These are phyloP conservation scores for Nemurella pictetii DNA, from an alignment of 2,888 invertebrate genomes.

Conservation along the genomic window DNA sequence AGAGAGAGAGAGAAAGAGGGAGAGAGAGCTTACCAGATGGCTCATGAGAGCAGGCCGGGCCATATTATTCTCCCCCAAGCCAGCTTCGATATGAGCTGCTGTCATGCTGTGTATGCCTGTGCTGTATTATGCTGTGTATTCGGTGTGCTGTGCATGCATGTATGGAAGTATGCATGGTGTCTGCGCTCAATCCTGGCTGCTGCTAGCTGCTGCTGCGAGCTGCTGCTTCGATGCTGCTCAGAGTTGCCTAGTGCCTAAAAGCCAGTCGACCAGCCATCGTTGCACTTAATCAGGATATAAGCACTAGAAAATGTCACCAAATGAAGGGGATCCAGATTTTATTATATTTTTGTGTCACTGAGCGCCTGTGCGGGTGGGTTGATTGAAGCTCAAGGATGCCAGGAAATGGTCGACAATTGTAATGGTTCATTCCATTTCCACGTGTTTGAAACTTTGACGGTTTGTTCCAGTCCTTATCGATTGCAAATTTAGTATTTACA, in stretches of 20 bases:
- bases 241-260: too few species aligned
- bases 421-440: not conserved
- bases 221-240: too few species aligned
- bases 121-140: too few species aligned
- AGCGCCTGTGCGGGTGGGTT: not conserved
- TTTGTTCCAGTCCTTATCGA: not conserved
- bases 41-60: not conserved
- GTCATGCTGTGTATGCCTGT: too few species aligned
- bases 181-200: too few species aligned
- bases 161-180: too few species aligned
- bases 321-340: conserved; percentile 24
- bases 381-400: not conserved
- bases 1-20: too few species aligned
- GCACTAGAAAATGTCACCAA: conserved; percentile 24
- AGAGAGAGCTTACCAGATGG: not conserved
- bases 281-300: conserved; percentile 17
- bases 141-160: too few species aligned
- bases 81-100: too few species aligned
- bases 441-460: not conserved
- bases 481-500: not conserved
- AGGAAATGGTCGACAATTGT: not conserved
- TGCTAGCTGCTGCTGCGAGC: too few species aligned
- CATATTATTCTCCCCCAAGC: not conserved
- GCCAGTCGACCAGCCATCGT: not conserved
- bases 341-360: conserved; percentile 1